phyloP scores from a whole-genome alignment of 1,140 invertebrate genomes.

The Tetramorium simillimum region DNA sequence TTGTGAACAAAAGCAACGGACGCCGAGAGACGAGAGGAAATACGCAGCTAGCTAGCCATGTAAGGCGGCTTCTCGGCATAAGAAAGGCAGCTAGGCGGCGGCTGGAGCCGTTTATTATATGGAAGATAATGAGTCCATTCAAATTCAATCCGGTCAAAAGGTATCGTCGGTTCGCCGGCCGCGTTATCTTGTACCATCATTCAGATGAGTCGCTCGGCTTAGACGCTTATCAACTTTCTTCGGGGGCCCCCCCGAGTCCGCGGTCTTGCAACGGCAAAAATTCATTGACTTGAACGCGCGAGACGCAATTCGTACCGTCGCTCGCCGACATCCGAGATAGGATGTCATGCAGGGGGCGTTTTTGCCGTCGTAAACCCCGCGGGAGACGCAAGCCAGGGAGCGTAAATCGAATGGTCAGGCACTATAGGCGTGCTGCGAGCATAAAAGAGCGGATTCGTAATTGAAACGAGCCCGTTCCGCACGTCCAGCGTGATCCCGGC shows the following conservation, averaged over 20 bases:
- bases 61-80: constrained; percentile 18
- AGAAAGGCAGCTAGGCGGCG: constrained; percentile 8
- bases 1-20: constrained; percentile 62
- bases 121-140: constrained; percentile 68
- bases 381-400: neutral
- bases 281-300: neutral
- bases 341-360: neutral
- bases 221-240: constrained; percentile 2
- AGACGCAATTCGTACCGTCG: neutral
- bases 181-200: neutral
- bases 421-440: neutral
- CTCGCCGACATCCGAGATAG: neutral
- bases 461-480: constrained; percentile 19
- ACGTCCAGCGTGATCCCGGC: neutral
- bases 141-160: constrained; percentile 64
- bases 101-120: constrained; percentile 51
- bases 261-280: neutral
- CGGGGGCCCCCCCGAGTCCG: too few relatives aligned
- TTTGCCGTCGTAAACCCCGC: neutral
- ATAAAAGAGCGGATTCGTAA: constrained; percentile 38
- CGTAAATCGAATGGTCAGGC: neutral
- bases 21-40: constrained; percentile 23
- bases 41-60: neutral
- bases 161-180: constrained; percentile 11
- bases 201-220: constrained; percentile 5